A percentile compares a stretch with the other conserved stretches of the same genome.
Conservation (phyloP, 2,797 vertebrate species). For the Poecilia velifera region DNA sequence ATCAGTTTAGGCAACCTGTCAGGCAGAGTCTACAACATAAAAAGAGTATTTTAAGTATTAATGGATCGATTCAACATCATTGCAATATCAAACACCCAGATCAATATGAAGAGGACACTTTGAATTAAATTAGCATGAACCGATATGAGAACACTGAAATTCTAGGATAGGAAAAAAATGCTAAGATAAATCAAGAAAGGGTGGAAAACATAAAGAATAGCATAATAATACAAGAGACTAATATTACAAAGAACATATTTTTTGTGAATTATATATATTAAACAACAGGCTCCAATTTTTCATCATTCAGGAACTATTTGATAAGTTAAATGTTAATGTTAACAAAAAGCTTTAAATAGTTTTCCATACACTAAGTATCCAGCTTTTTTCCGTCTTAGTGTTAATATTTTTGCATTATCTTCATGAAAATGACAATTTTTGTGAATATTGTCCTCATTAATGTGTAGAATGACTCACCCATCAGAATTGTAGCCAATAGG, state of each 20-base stretch:
- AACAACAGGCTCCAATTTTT: not conserved
- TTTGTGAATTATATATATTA: too few relatives aligned
- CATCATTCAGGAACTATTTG: not conserved
- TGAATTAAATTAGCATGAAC: not conserved
- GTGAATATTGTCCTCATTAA: constrained; percentile 21
- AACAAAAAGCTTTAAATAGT: not conserved
- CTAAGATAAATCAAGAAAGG: not conserved
- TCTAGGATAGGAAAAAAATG: not conserved
- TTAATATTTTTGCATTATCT: constrained; percentile 4
- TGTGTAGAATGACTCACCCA: constrained; percentile 27
- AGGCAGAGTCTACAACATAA: not conserved
- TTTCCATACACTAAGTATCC: not conserved
- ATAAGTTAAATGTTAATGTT: not conserved
- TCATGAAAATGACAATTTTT: constrained; percentile 5
- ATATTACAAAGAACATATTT: not conserved
- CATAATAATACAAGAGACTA: too few relatives aligned
- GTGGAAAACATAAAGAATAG: not conserved
- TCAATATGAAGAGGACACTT: not conserved
- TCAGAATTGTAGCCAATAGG: constrained; percentile 7
- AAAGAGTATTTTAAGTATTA: not conserved
- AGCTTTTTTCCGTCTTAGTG: not conserved
- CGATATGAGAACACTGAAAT: not conserved
- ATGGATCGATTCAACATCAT: not conserved
- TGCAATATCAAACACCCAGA: not conserved
- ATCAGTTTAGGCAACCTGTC: not conserved